A percentile compares a stretch with the other conserved stretches of the same genome.
These are phyloP conservation scores for Rhinoderma darwinii DNA, from an alignment of 2,113 vertebrate genomes.

Conservation along the genomic window DNA sequence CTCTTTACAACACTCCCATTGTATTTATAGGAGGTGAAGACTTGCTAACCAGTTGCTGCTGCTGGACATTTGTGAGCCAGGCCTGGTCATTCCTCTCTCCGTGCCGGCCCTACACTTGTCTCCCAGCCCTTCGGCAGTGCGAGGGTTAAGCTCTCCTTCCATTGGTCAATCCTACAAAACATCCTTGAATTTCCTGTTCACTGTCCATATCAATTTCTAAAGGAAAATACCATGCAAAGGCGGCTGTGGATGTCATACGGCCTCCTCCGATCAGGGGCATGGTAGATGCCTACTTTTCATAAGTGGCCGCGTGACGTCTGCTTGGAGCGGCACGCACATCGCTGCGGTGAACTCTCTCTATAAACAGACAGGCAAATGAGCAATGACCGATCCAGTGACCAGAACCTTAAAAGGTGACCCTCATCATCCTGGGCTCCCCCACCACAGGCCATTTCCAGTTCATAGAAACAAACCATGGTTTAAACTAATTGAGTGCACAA, in stretches of 20 bases:
- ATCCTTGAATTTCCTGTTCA: not conserved
- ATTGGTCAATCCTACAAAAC: not conserved
- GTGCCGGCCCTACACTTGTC: not conserved
- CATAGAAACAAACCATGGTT: not conserved
- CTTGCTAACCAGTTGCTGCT: not conserved
- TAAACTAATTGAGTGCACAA: not conserved
- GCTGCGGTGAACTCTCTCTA: not conserved
- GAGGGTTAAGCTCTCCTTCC: not conserved
- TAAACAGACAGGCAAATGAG: constrained; percentile 20
- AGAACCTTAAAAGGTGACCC: not conserved
- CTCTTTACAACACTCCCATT: not conserved
- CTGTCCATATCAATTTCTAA: constrained; percentile 13
- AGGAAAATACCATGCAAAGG: constrained; percentile 30
- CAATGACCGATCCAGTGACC: constrained; percentile 1
- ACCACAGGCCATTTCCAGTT: not conserved
- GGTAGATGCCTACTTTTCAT: not conserved
- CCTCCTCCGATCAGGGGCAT: not conserved
- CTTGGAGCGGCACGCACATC: not conserved
- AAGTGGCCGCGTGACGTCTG: not conserved
- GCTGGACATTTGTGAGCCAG: not conserved
- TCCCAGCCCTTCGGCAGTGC: not conserved
- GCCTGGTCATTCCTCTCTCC: not conserved
- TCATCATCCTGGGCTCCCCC: not conserved
- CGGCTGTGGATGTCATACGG: not conserved
- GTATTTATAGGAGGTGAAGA: not conserved